Evolutionary conservation across 1,140 invertebrate genomes (phyloP).

Genomic region (Dicyema japonicum): DNA sequence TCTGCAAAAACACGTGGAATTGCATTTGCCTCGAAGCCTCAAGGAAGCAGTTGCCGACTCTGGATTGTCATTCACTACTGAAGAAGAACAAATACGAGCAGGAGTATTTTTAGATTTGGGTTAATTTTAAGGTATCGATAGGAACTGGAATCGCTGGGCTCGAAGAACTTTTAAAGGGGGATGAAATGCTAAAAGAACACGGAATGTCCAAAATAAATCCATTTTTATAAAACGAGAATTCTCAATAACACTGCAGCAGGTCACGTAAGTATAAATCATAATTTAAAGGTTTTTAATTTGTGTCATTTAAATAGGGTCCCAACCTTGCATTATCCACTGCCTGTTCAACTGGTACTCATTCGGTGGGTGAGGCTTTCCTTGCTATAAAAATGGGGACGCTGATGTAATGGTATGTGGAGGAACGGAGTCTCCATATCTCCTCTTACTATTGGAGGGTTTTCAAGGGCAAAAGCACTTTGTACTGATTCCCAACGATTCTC

Average conservation of each 20-base stretch:
- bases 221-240: constrained; percentile 66
- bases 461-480: constrained; percentile 27
- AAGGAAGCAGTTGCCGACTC: too few species aligned
- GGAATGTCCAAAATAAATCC: constrained; percentile 63
- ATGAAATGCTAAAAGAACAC: constrained; percentile 31
- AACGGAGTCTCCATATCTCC: constrained; percentile 55
- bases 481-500: constrained; percentile 45
- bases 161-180: constrained; percentile 44
- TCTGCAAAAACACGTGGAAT: too few species aligned
- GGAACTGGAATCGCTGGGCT: constrained; percentile 80
- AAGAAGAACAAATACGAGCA: too few species aligned
- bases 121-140: too few species aligned
- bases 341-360: constrained; percentile 67
- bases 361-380: constrained; percentile 43
- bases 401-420: constrained; percentile 80
- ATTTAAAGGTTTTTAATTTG: constrained; percentile 35
- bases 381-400: constrained; percentile 25
- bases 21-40: too few species aligned
- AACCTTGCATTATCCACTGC: constrained; percentile 82
- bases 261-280: constrained; percentile 56
- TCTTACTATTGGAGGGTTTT: constrained; percentile 30
- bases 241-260: constrained; percentile 74
- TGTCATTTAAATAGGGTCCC: too few species aligned
- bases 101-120: too few species aligned
- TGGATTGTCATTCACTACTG: too few species aligned